Evolutionary conservation across 2,797 vertebrate species (phyloP).

Genomic region (Eutrigla gurnardus): DNA sequence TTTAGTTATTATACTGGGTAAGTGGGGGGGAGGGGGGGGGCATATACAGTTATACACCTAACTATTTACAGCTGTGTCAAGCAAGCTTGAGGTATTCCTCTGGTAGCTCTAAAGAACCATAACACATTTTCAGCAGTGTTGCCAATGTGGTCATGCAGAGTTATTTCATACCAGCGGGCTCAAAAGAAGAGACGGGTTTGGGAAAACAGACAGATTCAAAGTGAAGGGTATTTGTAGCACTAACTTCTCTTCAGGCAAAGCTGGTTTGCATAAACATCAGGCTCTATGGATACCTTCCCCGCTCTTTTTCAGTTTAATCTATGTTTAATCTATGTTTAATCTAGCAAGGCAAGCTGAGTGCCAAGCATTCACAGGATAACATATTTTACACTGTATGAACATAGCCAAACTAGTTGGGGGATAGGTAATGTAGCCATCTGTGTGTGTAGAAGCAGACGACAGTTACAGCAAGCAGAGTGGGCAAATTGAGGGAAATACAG

Average conservation of each 20-base stretch:
- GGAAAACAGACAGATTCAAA: constrained; percentile 28
- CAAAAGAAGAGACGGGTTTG: constrained; percentile 34
- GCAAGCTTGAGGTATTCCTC: constrained; percentile 62
- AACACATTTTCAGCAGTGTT: constrained; percentile 58
- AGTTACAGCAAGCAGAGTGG: constrained; percentile 57
- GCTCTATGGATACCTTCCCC: constrained; percentile 15
- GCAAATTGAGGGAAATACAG: constrained; percentile 32
- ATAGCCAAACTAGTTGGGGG: constrained; percentile 30
- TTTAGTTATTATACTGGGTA: constrained; percentile 34
- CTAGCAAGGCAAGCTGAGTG: constrained; percentile 44
- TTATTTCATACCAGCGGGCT: constrained; percentile 61
- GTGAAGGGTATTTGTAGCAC: constrained; percentile 38
- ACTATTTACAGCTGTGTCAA: constrained; percentile 80
- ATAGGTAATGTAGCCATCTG: constrained; percentile 40
- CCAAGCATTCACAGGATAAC: constrained; percentile 42
- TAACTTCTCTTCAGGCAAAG: constrained; percentile 58
- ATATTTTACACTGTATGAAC: constrained; percentile 47
- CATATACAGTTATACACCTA: constrained; percentile 63
- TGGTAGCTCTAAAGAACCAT: constrained; percentile 45
- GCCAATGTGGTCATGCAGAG: constrained; percentile 77
- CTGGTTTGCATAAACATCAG: constrained; percentile 50
- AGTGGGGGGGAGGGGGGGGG: constrained; percentile 44
- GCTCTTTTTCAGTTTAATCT: constrained; percentile 44
- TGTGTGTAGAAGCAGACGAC: constrained; percentile 67
- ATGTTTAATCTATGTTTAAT: constrained; percentile 47